Evolutionary conservation across 1,140 invertebrate species (phyloP).

Genomic region (Polyergus mexicanus): DNA sequence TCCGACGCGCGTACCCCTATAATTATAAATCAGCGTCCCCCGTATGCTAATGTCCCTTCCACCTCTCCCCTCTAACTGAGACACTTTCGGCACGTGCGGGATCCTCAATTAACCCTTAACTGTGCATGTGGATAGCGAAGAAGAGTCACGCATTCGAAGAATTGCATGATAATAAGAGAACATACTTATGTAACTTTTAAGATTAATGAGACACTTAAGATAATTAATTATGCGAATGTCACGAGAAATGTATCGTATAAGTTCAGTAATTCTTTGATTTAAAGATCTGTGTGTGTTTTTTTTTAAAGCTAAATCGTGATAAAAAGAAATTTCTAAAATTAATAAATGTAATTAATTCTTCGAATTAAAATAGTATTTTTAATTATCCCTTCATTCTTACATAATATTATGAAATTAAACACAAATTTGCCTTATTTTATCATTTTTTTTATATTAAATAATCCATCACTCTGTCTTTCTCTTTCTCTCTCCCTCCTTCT

Average conservation of each 20-base stretch:
- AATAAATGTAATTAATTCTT: too few species aligned
- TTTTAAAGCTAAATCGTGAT: background rate
- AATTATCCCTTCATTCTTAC: background rate
- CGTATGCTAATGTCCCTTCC: constrained; percentile 45
- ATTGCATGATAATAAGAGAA: constrained; percentile 58
- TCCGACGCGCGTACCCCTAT: constrained; percentile 60
- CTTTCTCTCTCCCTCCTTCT: background rate
- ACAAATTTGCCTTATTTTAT: background rate
- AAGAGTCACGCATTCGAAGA: constrained; percentile 26
- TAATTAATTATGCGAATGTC: constrained; percentile 9
- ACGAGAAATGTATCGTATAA: background rate
- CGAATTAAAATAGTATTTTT: background rate
- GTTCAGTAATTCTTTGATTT: background rate
- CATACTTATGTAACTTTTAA: constrained; percentile 10
- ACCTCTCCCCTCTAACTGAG: background rate
- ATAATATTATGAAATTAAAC: background rate
- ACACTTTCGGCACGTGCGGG: constrained; percentile 46
- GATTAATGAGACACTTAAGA: background rate
- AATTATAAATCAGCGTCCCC: constrained; percentile 73
- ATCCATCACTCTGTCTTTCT: background rate
- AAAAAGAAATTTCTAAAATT: too few species aligned
- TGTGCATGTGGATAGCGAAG: constrained; percentile 45
- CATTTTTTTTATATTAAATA: too few species aligned
- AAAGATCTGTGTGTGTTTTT: background rate
- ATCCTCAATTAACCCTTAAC: constrained; percentile 47